These are phyloP conservation scores for Drosophila elegans DNA, from an alignment of 1,140 invertebrate species.

Conservation along the genomic window DNA sequence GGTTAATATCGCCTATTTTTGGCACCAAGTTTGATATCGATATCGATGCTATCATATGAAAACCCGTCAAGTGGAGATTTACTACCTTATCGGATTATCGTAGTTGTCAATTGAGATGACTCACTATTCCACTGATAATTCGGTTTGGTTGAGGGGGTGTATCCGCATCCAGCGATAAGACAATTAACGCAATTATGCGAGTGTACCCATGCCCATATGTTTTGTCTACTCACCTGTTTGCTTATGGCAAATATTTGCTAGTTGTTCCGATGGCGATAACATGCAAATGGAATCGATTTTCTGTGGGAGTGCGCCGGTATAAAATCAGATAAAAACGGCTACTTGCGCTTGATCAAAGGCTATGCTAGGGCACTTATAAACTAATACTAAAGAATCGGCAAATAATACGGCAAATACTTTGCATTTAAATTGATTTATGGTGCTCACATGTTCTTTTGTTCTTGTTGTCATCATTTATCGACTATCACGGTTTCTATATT, in stretches of 20 bases:
- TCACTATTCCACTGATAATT: constrained; percentile 15
- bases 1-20: background rate
- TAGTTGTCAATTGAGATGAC: constrained; percentile 10
- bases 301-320: background rate
- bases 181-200: constrained; percentile 62
- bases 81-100: constrained; percentile 12
- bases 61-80: constrained; percentile 6
- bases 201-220: constrained; percentile 30
- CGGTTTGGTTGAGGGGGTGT: background rate
- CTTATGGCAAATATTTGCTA: constrained; percentile 61
- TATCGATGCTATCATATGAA: constrained; percentile 5
- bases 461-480: constrained; percentile 58
- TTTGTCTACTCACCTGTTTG: constrained; percentile 30
- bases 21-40: constrained; percentile 2
- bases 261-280: constrained; percentile 30
- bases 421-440: constrained; percentile 61
- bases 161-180: constrained; percentile 50
- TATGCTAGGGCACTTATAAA: constrained; percentile 8
- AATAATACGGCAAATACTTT: constrained; percentile 59
- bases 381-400: constrained; percentile 76
- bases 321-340: constrained; percentile 5
- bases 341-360: constrained; percentile 32
- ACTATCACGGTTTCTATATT: constrained; percentile 53
- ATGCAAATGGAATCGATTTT: constrained; percentile 58
- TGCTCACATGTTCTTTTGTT: constrained; percentile 51